Conservation (phyloP, 2,797 vertebrate genomes). For the Aulostomus chinensis region DNA sequence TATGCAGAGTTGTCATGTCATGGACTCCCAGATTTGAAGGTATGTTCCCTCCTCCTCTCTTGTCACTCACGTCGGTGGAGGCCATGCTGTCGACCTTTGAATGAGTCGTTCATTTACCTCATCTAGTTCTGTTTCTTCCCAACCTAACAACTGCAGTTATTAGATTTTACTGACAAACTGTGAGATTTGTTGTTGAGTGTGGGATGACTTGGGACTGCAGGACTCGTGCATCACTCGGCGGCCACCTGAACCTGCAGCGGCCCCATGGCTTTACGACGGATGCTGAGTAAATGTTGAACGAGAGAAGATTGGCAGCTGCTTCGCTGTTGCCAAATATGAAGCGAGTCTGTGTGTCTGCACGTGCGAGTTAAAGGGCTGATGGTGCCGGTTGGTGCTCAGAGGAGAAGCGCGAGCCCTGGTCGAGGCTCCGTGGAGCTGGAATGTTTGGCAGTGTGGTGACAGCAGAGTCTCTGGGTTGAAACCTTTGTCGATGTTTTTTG, state of each 20-base stretch:
- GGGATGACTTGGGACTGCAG: not conserved
- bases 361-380: too few species aligned
- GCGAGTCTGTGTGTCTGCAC: too few species aligned
- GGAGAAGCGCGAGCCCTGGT: too few species aligned
- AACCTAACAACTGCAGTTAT: constrained; percentile 29
- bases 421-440: too few species aligned
- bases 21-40: constrained; percentile 6
- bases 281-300: not conserved
- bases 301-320: not conserved
- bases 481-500: too few species aligned
- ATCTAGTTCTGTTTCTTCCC: constrained; percentile 22
- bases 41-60: not conserved
- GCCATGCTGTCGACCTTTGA: constrained; percentile 16
- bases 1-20: constrained; percentile 65
- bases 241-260: too few species aligned
- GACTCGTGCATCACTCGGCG: not conserved
- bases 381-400: too few species aligned
- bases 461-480: too few species aligned
- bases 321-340: constrained; percentile 12
- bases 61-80: constrained; percentile 2
- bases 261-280: not conserved
- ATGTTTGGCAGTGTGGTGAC: too few species aligned
- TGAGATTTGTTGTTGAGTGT: not conserved
- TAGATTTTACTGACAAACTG: constrained; percentile 12
- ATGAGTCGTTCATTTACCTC: constrained; percentile 38